Evolutionary conservation across 1,140 invertebrate species (phyloP).

Genomic region (Leptopilina boulardi): DNA sequence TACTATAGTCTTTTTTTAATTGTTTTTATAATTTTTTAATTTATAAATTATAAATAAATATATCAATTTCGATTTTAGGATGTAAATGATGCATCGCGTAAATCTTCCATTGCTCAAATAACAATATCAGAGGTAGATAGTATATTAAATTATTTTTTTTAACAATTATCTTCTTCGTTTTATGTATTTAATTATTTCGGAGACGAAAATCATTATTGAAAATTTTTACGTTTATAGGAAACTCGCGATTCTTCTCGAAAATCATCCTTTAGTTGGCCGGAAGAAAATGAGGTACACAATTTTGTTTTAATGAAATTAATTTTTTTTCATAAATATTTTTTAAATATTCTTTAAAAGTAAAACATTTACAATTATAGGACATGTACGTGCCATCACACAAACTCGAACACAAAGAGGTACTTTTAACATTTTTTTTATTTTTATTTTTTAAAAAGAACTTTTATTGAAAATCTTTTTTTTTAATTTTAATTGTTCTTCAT

Average conservation of each 20-base stretch:
- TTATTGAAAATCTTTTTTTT: background rate
- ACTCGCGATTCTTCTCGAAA: conserved; percentile 11
- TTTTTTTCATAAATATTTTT: background rate
- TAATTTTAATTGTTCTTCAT: background rate
- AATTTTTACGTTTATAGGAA: conserved; percentile 7
- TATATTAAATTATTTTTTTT: background rate
- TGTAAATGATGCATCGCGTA: background rate
- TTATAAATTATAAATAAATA: background rate
- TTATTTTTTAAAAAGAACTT: background rate
- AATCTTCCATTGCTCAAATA: conserved; percentile 6
- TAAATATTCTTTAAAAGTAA: background rate
- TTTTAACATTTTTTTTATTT: background rate
- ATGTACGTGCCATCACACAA: conserved; percentile 18
- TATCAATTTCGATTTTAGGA: background rate
- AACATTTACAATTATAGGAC: background rate
- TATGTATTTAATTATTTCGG: background rate
- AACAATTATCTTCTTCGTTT: background rate
- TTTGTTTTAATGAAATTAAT: background rate
- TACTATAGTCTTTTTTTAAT: background rate
- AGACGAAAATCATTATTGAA: background rate
- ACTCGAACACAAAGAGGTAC: conserved; percentile 24
- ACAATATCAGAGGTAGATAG: conserved; percentile 19
- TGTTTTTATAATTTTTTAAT: background rate
- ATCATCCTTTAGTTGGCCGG: conserved; percentile 18
- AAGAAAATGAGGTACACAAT: conserved; percentile 12